Evolutionary conservation across 2,888 invertebrate species (phyloP).

Genomic region (Cerceris rybyensis): DNA sequence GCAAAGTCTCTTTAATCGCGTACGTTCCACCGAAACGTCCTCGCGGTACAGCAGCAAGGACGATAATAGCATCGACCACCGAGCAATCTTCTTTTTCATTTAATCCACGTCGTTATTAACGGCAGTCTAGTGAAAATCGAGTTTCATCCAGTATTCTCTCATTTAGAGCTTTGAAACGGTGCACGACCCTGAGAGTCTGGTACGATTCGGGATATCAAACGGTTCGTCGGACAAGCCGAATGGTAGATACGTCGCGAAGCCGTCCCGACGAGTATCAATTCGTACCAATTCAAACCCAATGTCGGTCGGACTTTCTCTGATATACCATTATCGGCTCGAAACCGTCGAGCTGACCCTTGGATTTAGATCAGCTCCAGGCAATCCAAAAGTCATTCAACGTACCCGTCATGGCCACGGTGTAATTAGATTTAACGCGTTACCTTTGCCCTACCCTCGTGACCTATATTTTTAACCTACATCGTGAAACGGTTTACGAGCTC

Average conservation of each 20-base stretch:
- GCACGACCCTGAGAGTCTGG: constrained; percentile 1
- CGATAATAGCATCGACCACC: background rate
- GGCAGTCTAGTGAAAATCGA: constrained; percentile 39
- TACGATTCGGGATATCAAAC: constrained; percentile 42
- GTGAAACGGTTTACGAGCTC: constrained; percentile 11
- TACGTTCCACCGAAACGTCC: too few species aligned
- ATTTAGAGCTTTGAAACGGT: background rate
- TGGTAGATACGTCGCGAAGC: constrained; percentile 43
- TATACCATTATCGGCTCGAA: constrained; percentile 54
- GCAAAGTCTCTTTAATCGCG: too few species aligned
- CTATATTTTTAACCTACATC: constrained; percentile 27
- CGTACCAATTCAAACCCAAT: constrained; percentile 51
- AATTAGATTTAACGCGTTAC: constrained; percentile 77
- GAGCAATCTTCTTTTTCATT: constrained; percentile 49
- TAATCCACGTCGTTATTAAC: constrained; percentile 51
- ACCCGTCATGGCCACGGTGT: constrained; percentile 78
- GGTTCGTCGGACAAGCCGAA: constrained; percentile 39
- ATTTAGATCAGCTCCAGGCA: constrained; percentile 51
- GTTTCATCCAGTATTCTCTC: constrained; percentile 9
- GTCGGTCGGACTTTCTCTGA: constrained; percentile 44
- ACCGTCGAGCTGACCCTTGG: constrained; percentile 42
- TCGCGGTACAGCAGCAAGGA: too few species aligned
- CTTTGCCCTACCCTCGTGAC: constrained; percentile 55
- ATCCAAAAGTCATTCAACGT: constrained; percentile 70
- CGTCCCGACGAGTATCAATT: constrained; percentile 48